Conservation (phyloP, 2,113 vertebrate genomes). For the Oryctolagus cuniculus region mOryCun1.1 NC_091436.1:41199001-41199500, state of each 20-base stretch:
- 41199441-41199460: background rate
- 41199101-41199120: too few species aligned
- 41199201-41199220: background rate
- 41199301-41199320: background rate
- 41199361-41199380: background rate
- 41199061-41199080: too few species aligned
- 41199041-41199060: background rate
- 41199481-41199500: background rate
- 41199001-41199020: slow-evolving; percentile 8
- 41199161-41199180: too few species aligned
- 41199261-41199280: background rate
- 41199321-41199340: background rate
- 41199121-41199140: too few species aligned
- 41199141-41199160: too few species aligned
- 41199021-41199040: background rate
- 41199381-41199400: background rate
- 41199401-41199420: background rate
- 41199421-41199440: background rate
- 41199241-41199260: background rate
- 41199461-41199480: background rate
- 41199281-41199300: background rate
- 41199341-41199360: background rate
- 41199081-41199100: too few species aligned
- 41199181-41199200: too few species aligned
- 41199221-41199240: background rate